Base-by-base conservation (phyloP, 1,140 invertebrate species). In the Drosophila pseudoobscura region DNA sequence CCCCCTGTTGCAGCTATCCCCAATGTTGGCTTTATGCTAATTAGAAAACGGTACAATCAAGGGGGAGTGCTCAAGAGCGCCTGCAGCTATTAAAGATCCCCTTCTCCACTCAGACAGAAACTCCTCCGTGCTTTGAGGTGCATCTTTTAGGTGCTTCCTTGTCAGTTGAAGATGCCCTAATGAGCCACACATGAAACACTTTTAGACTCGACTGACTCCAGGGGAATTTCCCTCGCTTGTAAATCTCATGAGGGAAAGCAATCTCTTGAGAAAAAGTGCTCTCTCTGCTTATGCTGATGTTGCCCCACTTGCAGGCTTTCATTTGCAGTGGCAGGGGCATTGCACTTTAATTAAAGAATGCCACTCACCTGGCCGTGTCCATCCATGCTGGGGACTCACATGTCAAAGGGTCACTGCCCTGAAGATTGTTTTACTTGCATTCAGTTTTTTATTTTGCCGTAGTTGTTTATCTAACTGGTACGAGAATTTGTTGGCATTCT, bases 331-430 rank as follows among this genome's bases (percentile, higher is more conserved):
- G 11, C 35, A 13, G 31, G 58, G 57, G 51, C 76, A 70, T 39
- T 70, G 66, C 72, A 75, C 46, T 80, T 85, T 84, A 80, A 80
- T 83, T 76, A 75, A 59, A 83, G 29, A 64, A 62, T 47, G 65
- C 41, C 71, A 60, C 20, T 46, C 22, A 31, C 6, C 56, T 11
- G 8, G 13, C 45, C 17, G 20, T 41, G 43, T 60, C 60, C 53
- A 46, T 54, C 41, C 61, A 63, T 49, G 70, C 53, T 66, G 54
- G 46, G 44, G 43, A 51, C 70, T 59, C 41, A 26, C 35, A 17
- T 39, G 49, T 49, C 52, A 63, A 43, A 55, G 45, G 82, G 83
- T 82, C 78, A 88, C 75, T 82, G 82, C 61, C 74, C 82, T 78
- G 74, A 71, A 24, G 31, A 46, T 35, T 22, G 51, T 69, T 24